Percentiles rank a stretch among this genome's conserved stretches.
Conservation (phyloP, 2,888 invertebrate species). For the Erpobdella octoculata region DNA sequence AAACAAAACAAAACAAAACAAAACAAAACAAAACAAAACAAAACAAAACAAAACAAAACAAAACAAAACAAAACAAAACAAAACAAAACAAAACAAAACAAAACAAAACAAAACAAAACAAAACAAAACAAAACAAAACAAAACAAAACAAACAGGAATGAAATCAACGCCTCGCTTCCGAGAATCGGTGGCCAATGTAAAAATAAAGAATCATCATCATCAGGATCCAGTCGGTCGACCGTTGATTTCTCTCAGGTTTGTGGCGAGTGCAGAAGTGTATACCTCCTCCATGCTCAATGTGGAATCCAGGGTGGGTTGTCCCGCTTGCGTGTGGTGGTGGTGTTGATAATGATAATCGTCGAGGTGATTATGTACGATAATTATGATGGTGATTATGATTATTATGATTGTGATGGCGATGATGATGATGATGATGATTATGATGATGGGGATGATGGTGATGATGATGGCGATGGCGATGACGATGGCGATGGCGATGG, state of each 20-base stretch:
- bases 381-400: slow-evolving; percentile 19
- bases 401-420: slow-evolving; percentile 23
- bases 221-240: slow-evolving; percentile 38
- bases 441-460: too few species aligned
- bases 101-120: too few species aligned
- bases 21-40: too few species aligned
- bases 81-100: too few species aligned
- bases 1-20: too few species aligned
- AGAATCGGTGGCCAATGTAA: slow-evolving; percentile 37
- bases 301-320: background rate
- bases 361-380: too few species aligned
- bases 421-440: too few species aligned
- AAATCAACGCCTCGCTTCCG: slow-evolving; percentile 38
- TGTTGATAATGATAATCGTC: too few species aligned
- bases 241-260: slow-evolving; percentile 36
- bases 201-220: slow-evolving; percentile 30
- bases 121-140: too few species aligned
- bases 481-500: background rate
- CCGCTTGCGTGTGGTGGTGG: too few species aligned
- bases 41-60: too few species aligned
- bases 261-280: slow-evolving; percentile 36
- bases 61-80: too few species aligned
- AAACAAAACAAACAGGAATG: slow-evolving; percentile 39
- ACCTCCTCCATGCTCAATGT: slow-evolving; percentile 18
- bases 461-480: background rate